Percentiles rank a stretch among this genome's conserved stretches.
phyloP scores from a whole-genome alignment of 2,888 invertebrate genomes.

The Philopedon plagiatum region DNA sequence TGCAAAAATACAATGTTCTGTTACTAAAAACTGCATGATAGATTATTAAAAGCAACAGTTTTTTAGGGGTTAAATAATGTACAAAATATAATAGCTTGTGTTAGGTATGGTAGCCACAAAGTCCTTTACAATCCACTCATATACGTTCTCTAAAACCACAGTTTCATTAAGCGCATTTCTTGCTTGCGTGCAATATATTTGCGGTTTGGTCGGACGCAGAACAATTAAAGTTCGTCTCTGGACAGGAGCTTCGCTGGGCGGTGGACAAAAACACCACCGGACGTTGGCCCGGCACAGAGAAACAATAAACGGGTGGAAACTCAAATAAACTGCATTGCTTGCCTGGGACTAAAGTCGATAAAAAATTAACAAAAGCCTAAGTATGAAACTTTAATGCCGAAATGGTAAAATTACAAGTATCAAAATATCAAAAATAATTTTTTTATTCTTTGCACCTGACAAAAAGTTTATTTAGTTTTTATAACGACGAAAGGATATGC shows the following conservation, averaged over 20 bases:
- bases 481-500: no score
- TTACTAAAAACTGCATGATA: no score
- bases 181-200: conserved; percentile 21
- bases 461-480: no score
- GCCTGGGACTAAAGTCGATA: no score
- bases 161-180: conserved; percentile 9
- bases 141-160: background rate
- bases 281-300: background rate
- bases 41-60: no score
- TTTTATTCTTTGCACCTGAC: no score
- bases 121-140: background rate
- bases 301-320: conserved; percentile 1
- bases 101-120: background rate
- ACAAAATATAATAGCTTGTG: background rate
- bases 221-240: conserved; percentile 12
- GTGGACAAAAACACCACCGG: conserved; percentile 3
- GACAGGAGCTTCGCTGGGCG: background rate
- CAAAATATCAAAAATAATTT: no score
- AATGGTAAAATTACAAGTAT: no score
- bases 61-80: no score
- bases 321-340: background rate
- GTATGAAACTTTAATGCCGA: no score
- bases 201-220: conserved; percentile 13
- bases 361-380: no score
- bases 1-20: no score